Percentiles rank a stretch among this genome's conserved stretches.
phyloP scores from a whole-genome alignment of 2,888 invertebrate genomes.

The Chloromyia formosa region DNA sequence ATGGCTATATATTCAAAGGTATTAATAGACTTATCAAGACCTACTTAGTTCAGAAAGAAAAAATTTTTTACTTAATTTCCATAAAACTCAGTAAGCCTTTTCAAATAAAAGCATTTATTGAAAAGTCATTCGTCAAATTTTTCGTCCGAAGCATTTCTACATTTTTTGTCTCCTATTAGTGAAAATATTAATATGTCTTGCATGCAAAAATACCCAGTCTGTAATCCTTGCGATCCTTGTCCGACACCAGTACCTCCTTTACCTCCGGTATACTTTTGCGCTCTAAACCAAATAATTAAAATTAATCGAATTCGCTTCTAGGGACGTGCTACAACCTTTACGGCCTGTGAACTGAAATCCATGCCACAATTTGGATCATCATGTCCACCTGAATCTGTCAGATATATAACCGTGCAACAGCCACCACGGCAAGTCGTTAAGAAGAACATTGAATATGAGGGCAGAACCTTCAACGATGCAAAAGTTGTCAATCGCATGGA shows the following conservation, averaged over 20 bases:
- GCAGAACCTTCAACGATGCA: background rate
- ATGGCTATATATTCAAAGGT: too few species aligned
- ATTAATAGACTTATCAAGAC: too few species aligned
- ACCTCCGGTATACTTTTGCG: slow-evolving; percentile 10
- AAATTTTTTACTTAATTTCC: too few species aligned
- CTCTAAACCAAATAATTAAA: background rate
- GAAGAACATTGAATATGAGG: background rate
- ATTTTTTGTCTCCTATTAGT: too few species aligned
- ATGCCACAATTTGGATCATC: background rate
- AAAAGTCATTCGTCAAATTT: too few species aligned
- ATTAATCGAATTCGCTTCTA: background rate
- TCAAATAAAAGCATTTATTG: too few species aligned
- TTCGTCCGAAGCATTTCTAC: too few species aligned
- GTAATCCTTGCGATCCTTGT: slow-evolving; percentile 19
- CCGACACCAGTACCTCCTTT: slow-evolving; percentile 30
- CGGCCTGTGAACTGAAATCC: background rate
- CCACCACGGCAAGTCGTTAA: background rate
- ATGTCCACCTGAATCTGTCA: background rate
- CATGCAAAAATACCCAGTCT: slow-evolving; percentile 22
- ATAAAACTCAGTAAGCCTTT: too few species aligned
- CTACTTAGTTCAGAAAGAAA: too few species aligned
- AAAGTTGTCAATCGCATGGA: slow-evolving; percentile 46
- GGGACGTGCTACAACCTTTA: background rate
- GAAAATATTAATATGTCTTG: slow-evolving; percentile 13
- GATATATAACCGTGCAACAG: background rate